Conservation (phyloP, 2,113 vertebrate species). For the Sinocyclocheilus grahami region DNA sequence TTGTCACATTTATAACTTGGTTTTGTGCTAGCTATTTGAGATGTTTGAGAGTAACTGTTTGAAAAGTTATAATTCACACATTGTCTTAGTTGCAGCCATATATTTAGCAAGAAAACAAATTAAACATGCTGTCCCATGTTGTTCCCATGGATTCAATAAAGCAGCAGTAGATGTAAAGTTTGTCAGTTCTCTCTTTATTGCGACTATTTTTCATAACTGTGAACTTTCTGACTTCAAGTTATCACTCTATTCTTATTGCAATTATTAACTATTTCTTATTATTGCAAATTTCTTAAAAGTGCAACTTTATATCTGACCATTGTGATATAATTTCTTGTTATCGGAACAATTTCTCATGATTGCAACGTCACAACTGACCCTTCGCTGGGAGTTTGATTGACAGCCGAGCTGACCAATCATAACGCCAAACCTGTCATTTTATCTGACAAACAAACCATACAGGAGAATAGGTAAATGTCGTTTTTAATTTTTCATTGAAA, state of each 20-base stretch:
- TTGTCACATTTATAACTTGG: background rate
- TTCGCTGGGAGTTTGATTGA: no score
- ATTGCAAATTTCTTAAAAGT: background rate
- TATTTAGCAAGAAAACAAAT: constrained; percentile 23
- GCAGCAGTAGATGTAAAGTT: constrained; percentile 20
- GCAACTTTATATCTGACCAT: background rate
- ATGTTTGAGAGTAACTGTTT: background rate
- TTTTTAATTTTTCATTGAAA: no score
- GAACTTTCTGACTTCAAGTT: background rate
- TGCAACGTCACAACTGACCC: background rate
- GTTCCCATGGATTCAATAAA: constrained; percentile 58
- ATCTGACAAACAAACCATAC: no score
- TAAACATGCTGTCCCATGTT: constrained; percentile 40
- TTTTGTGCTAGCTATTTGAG: constrained; percentile 22
- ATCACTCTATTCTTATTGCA: no score
- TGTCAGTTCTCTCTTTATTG: background rate
- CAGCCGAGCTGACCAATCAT: no score
- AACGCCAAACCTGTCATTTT: no score
- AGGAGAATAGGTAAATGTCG: no score
- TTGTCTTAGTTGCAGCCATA: constrained; percentile 37
- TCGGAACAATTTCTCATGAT: background rate
- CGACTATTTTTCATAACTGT: background rate
- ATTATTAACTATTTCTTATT: background rate
- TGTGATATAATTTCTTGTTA: background rate
- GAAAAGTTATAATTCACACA: background rate